Evolutionary conservation across 1,140 invertebrate species (phyloP).

Genomic region (Bombus haemorrhoidalis): DNA sequence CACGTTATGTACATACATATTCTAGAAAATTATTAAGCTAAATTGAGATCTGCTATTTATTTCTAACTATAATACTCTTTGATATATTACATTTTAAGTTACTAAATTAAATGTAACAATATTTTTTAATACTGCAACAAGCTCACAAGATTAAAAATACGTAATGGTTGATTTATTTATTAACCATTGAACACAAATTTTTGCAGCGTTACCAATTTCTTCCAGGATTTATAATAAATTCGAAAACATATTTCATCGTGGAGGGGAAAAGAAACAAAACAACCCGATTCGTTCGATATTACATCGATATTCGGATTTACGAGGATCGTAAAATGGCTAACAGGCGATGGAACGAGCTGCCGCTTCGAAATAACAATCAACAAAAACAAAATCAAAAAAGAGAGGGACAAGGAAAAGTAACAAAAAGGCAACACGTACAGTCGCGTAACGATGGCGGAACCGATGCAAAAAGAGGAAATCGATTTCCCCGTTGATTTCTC

Average conservation of each 20-base stretch:
- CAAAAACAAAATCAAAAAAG: too few relatives aligned
- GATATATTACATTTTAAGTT: too few relatives aligned
- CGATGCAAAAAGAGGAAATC: neutral
- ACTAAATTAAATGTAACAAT: neutral
- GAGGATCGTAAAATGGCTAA: constrained; percentile 11
- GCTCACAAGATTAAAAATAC: neutral
- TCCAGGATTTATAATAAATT: neutral
- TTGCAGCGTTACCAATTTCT: neutral
- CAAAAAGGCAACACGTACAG: neutral
- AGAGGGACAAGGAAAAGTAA: neutral
- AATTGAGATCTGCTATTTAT: too few relatives aligned
- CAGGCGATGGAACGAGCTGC: neutral
- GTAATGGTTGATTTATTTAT: neutral
- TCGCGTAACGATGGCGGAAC: neutral
- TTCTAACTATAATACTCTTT: too few relatives aligned
- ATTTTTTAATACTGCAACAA: neutral
- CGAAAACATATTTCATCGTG: neutral
- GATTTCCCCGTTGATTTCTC: neutral
- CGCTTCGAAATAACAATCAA: neutral
- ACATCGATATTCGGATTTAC: constrained; percentile 14
- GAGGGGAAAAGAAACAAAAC: neutral
- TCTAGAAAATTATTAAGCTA: too few relatives aligned
- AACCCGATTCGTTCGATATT: neutral
- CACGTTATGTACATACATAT: too few relatives aligned
- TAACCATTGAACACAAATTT: neutral